Percentiles rank a stretch among this genome's conserved stretches.
Evolutionary conservation across 2,797 vertebrate genomes (phyloP).

Genomic region (Chelonia mydas): DNA sequence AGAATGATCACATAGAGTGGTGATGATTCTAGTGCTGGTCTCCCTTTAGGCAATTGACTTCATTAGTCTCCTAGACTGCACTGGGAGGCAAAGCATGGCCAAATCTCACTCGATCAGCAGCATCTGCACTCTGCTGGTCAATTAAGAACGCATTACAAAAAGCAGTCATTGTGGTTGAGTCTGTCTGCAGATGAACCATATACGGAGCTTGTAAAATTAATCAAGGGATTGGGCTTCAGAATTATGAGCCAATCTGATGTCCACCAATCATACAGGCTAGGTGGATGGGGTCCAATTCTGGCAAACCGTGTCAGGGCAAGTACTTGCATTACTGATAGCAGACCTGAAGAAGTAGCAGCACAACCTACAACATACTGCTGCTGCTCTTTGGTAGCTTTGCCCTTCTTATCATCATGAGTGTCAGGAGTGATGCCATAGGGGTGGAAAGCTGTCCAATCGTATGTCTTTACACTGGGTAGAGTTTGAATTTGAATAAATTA

Average conservation of each 20-base stretch:
- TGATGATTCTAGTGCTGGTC: not conserved
- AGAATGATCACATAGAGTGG: not conserved
- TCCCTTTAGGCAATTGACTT: not conserved
- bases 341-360: not conserved
- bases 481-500: not conserved
- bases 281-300: not conserved
- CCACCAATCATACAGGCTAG: not conserved
- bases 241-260: not conserved
- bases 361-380: not conserved
- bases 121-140: fast-evolving
- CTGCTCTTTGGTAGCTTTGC: not conserved
- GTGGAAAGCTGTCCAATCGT: not conserved
- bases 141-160: not conserved
- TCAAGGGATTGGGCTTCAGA: not conserved
- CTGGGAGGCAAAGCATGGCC: not conserved
- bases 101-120: not conserved
- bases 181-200: not conserved
- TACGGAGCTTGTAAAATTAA: not conserved
- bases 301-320: not conserved
- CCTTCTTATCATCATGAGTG: fast-evolving
- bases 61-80: not conserved
- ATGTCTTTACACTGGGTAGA: not conserved
- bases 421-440: not conserved
- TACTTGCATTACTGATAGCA: not conserved
- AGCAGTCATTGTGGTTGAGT: not conserved